Evolutionary conservation across 1,140 invertebrate species (phyloP).

Genomic region (Babylonia areolata): DNA sequence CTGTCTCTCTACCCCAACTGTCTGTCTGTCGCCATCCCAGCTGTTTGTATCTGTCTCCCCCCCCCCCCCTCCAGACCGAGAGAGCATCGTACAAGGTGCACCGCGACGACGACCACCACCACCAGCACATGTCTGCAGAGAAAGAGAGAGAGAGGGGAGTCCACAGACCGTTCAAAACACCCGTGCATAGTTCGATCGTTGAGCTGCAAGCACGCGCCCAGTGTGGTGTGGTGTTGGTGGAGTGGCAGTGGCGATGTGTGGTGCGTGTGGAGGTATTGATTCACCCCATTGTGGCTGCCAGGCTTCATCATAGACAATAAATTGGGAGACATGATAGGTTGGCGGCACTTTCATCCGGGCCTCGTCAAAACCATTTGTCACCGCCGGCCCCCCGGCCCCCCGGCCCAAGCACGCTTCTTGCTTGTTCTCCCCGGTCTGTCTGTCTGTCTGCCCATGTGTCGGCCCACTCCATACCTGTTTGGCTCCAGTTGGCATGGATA

Average conservation of each 20-base stretch:
- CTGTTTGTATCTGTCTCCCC: too few species aligned
- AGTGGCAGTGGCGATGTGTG: too few species aligned
- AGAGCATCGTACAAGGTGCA: too few species aligned
- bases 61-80: too few species aligned
- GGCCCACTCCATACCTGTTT: not conserved
- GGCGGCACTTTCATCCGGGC: constrained; percentile 27
- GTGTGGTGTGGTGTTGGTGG: too few species aligned
- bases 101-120: not conserved
- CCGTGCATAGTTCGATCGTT: constrained; percentile 17
- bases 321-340: constrained; percentile 35
- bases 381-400: not conserved
- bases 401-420: not conserved
- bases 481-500: too few species aligned
- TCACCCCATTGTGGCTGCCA: constrained; percentile 31
- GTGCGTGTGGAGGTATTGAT: constrained; percentile 27
- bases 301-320: constrained; percentile 28
- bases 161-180: too few species aligned
- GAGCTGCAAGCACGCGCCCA: not conserved
- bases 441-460: not conserved
- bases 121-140: not conserved
- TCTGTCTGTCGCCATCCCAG: too few species aligned
- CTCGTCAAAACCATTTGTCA: constrained; percentile 35
- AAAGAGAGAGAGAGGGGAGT: too few species aligned
- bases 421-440: not conserved
- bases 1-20: too few species aligned